Percentiles rank a stretch among this genome's conserved stretches.
phyloP scores from a whole-genome alignment of 2,797 vertebrate genomes.

The Stomatorhinus walkeri region DNA sequence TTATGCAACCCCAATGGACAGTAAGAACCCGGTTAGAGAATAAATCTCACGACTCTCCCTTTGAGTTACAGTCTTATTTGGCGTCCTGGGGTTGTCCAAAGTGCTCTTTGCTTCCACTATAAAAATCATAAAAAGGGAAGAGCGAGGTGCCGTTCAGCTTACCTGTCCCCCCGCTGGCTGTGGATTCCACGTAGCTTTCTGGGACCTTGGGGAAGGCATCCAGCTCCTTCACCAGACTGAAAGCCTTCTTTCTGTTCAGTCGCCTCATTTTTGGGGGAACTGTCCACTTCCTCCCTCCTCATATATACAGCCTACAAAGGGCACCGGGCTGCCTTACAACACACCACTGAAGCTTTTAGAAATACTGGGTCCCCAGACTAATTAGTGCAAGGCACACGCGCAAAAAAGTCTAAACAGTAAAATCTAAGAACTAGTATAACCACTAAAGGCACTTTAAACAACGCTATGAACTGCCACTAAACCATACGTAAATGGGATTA shows the following conservation, averaged over 20 bases:
- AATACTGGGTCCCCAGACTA: background rate
- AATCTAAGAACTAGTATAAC: background rate
- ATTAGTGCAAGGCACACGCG: background rate
- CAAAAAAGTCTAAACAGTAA: background rate
- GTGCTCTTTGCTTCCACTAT: background rate
- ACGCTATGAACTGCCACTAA: background rate
- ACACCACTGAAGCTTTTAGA: background rate
- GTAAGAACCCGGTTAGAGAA: background rate
- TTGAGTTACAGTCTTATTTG: background rate
- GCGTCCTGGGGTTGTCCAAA: background rate
- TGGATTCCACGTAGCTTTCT: slow-evolving; percentile 92
- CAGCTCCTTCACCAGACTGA: slow-evolving; percentile 87
- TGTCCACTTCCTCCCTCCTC: slow-evolving; percentile 57
- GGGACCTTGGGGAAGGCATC: slow-evolving; percentile 97
- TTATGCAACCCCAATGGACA: background rate
- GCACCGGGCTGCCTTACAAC: background rate
- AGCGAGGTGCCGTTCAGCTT: background rate
- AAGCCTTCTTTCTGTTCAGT: slow-evolving; percentile 84
- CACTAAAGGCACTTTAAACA: background rate
- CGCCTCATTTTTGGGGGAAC: slow-evolving; percentile 77
- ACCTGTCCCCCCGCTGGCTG: slow-evolving; percentile 91
- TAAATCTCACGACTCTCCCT: background rate
- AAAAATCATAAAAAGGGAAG: background rate
- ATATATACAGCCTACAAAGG: slow-evolving; percentile 50
- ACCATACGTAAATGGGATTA: background rate